A percentile compares a stretch with the other conserved stretches of the same genome.
These are phyloP conservation scores for Myotis davidii DNA, from an alignment of 2,113 vertebrate genomes.

Conservation along the genomic window DNA sequence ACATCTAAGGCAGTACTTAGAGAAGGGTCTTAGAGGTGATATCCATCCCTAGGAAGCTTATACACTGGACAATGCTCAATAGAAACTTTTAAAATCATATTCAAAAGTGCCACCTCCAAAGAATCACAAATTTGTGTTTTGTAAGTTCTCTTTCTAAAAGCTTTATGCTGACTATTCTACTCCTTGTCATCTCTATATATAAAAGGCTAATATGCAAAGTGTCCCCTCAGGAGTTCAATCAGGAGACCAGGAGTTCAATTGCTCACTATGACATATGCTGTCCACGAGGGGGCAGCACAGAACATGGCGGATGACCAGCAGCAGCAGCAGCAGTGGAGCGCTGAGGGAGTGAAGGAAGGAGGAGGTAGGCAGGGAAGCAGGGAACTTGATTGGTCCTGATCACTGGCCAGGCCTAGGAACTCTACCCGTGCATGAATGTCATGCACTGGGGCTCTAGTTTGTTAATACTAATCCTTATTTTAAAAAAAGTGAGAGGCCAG, in stretches of 20 bases:
- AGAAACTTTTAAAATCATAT: constrained; percentile 80
- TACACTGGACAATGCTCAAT: constrained; percentile 80
- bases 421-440: too few relatives aligned
- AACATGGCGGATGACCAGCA: too few relatives aligned
- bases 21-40: constrained; percentile 79
- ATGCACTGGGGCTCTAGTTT: constrained; percentile 19
- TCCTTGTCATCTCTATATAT: constrained; percentile 47
- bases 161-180: constrained; percentile 70
- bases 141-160: constrained; percentile 68
- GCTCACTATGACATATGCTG: too few relatives aligned
- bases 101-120: constrained; percentile 73
- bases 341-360: too few relatives aligned
- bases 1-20: constrained; percentile 82
- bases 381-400: too few relatives aligned
- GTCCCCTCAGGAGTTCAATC: too few relatives aligned
- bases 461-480: constrained; percentile 78
- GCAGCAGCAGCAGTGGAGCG: too few relatives aligned
- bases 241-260: too few relatives aligned
- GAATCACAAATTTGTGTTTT: constrained; percentile 74
- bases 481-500: constrained; percentile 76
- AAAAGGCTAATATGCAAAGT: too few relatives aligned
- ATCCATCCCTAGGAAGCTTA: constrained; percentile 78
- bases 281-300: too few relatives aligned
- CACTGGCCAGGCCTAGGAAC: too few relatives aligned
- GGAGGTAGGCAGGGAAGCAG: too few relatives aligned